Base-by-base conservation (phyloP, 2,888 invertebrate genomes). In the Nomada hirtipes region DNA sequence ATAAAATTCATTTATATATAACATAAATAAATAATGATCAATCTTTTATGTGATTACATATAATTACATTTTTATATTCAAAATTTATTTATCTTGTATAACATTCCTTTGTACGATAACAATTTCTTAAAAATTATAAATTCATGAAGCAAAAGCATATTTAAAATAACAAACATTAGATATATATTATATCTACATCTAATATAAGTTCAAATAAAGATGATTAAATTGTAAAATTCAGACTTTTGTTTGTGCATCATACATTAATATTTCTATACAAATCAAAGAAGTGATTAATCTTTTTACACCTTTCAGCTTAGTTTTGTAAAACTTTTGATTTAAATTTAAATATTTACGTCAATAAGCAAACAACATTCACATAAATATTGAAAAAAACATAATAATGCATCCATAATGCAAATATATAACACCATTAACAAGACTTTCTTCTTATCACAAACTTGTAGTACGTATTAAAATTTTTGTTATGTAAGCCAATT, bases 391-490 rank as follows among this genome's bases (percentile, higher is more conserved):
- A 57, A 55, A 63, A 80, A 63, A 69, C 44, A 72, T 83, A 44
- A 72, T 73, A 79, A 74, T 79, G 52, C 65, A 55, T 69, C 64
- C 78, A 78, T 70, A 77, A 72, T 72, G 53, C 71, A 81, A 79
- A 36, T 36, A 29, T 69, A 75, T 26, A 82, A 82, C 68, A 61
- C 57, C 44, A 59, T 64, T 76, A 59, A 74, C 23, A 75, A 73
- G n/a, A 80, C 65, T 71, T 68, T 55, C 68, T 59, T 44, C 18
- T 84, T 75, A 83, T 83, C 77, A 84, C 77, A 83, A 80, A 82
- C 82, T 57, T 42, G 72, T 80, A 75, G 63, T 69, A 76, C 44
- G 7, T 82, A 82, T 67, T 67, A 11, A 50, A 11, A 64, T 64
- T 78, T 55, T 59, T 72, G 69, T 69, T 60, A 59, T 47, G 52